A percentile compares a stretch with the other conserved stretches of the same genome.
Conservation (phyloP, 2,888 invertebrate genomes). For the Conus canariensis region DNA sequence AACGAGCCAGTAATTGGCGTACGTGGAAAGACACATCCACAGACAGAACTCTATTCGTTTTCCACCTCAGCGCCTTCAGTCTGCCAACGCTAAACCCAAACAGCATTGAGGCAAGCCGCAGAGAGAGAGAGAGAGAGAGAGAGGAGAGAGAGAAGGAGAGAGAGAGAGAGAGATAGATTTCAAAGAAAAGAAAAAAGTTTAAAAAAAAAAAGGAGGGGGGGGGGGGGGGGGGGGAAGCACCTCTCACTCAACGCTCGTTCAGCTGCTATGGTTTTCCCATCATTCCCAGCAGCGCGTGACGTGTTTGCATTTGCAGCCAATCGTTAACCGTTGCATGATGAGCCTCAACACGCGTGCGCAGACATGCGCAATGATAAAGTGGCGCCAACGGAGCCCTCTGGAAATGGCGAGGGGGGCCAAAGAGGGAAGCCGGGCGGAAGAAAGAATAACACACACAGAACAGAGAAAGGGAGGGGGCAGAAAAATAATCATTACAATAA, state of each 20-base stretch:
- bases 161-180: background rate
- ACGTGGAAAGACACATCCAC: background rate
- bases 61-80: no score
- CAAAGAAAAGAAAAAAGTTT: background rate
- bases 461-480: background rate
- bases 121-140: background rate
- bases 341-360: conserved; percentile 33
- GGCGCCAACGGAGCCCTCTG: conserved; percentile 12
- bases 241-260: conserved; percentile 30
- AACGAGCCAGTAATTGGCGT: no score
- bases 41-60: background rate
- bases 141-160: background rate
- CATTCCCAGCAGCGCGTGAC: conserved; percentile 21
- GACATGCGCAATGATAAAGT: conserved; percentile 38
- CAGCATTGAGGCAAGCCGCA: background rate
- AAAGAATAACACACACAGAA: background rate
- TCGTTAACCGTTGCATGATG: conserved; percentile 26
- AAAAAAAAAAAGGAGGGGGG: background rate
- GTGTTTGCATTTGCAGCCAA: conserved; percentile 37
- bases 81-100: no score
- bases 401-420: background rate
- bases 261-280: conserved; percentile 19
- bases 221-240: background rate
- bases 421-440: background rate
- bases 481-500: no score